Base-by-base conservation (phyloP, 2,113 vertebrate genomes). In the Haplochromis vanheusdeni region DNA sequence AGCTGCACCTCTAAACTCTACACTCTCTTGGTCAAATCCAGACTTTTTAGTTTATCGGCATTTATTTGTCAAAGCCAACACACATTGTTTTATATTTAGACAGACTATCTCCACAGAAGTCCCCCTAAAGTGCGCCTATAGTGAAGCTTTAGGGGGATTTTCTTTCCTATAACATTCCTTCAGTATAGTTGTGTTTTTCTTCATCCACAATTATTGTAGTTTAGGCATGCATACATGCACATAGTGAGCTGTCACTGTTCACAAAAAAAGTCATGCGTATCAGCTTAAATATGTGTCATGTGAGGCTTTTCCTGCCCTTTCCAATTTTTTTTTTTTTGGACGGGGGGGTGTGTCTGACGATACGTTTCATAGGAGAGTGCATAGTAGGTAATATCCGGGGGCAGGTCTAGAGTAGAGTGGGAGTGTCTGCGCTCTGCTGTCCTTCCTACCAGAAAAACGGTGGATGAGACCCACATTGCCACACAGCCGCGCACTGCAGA, bases 351-450 rank as follows among this genome's bases (percentile, higher is more conserved):
- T 2, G 5, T 5, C 11, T 70, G 86, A 77, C 88, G 89, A 88
- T 90, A 88, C 86, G 91, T 75, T 5, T 54, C 28, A 56, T 33
- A 65, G n/a, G 83, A 86, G 42, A 47, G 70, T 65, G 56, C 86
- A 54, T 82, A 89, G 94, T 28, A 49, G 70, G 70, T 94, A 93
- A 95, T 85, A 92, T 95, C 95, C 95, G 95, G 95, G 89, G 94
- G 93, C 80, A 6, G 91, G 87, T 81, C 77, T 85, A 80, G 45
- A 55, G 89, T 75, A 47, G 83, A 91, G 95, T 89, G 95, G 95
- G 96, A 86, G 96, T 95, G 95, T 93, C 93, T 81, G 31, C n/a
- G 54, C 85, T 16, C 81, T 80, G 87, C 88, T 94, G 75, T 77
- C 77, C 82, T 90, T 89, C 84, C 80, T 40, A 83, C n/a, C 87